Conservation (phyloP, 2,113 vertebrate genomes). For the Alexandromys fortis region DNA sequence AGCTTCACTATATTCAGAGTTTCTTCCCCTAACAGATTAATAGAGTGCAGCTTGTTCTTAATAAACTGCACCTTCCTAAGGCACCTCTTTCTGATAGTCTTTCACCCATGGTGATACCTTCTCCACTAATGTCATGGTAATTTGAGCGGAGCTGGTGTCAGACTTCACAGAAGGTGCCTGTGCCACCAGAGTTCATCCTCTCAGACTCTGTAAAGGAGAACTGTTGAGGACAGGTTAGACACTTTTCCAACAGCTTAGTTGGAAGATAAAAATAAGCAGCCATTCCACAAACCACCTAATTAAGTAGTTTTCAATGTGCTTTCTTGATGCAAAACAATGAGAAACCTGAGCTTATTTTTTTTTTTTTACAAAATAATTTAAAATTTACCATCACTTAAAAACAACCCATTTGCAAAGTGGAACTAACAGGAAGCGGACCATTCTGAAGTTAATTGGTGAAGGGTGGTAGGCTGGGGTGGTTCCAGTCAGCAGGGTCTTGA, state of each 20-base stretch:
- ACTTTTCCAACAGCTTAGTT: constrained; percentile 39
- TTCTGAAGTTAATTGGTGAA: constrained; percentile 14
- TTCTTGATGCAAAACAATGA: constrained; percentile 8
- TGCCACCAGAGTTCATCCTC: constrained; percentile 42
- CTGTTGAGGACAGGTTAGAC: constrained; percentile 25
- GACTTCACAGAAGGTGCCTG: constrained; percentile 45
- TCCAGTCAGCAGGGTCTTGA: neutral
- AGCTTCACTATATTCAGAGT: constrained; percentile 55
- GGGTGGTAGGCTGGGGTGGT: neutral
- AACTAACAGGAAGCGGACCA: constrained; percentile 7
- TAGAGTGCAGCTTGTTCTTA: constrained; percentile 66
- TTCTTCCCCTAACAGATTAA: constrained; percentile 60
- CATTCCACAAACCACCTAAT: constrained; percentile 38
- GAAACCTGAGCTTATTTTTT: neutral
- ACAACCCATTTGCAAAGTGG: constrained; percentile 40
- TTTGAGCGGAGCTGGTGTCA: constrained; percentile 67
- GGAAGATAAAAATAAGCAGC: constrained; percentile 33
- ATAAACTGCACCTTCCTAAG: constrained; percentile 62
- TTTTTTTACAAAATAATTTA: constrained; percentile 42
- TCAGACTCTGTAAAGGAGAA: constrained; percentile 54
- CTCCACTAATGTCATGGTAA: constrained; percentile 64
- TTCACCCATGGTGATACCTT: constrained; percentile 55
- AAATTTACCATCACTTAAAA: constrained; percentile 50
- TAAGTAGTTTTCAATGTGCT: constrained; percentile 50
- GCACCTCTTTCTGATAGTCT: constrained; percentile 46